Base-by-base conservation (phyloP, 2,113 vertebrate species). In the Donacobius atricapilla region DNA sequence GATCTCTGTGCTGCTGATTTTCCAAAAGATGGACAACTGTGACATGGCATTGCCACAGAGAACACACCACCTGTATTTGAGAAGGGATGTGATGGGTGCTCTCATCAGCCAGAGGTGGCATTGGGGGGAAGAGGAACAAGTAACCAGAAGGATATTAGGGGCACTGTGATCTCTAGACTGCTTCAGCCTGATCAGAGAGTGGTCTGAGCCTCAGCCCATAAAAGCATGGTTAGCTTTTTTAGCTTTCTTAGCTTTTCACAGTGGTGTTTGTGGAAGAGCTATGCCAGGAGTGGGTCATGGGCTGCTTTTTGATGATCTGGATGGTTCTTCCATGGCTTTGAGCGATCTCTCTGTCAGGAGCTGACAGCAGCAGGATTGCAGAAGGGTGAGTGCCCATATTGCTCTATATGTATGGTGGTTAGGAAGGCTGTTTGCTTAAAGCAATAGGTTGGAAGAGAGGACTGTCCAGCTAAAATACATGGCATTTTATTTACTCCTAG, bases 401-500 rank as follows among this genome's bases (percentile, higher is more conserved):
- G 63, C 20, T 83, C 47, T 18, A 1, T 86, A 8, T 45, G 39
- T 75, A 22, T 3, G 0, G 24, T 50, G 58, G 54, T 57, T 57
- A 78, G 87, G 48, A 80, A 85, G 22, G 31, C 50, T 76, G 16
- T 54, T 79, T 75, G 53, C 70, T 28, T 54, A 51, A 61, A 72
- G 53, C n/a, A 15, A 7, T 61, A 76, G 50, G n/a, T 39, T 83
- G 35, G 54, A 93, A 48, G 33, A 87, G 63, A 88, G 47, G 84
- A 57, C 45, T 1, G 6, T 65, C 51, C 54, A 65, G 61, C 57
- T 84, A 27, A 87, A 91, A 82, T 69, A 37, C 58, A 21, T 10
- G 17, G 28, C 12, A 3, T 57, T 91, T 94, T 94, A 50, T 87
- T 96, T 95, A 93, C 56, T 91, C 64, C 50, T 73, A 14, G 63